These are phyloP conservation scores for Maniola jurtina DNA, from an alignment of 1,140 invertebrate genomes.

Conservation along the genomic window DNA sequence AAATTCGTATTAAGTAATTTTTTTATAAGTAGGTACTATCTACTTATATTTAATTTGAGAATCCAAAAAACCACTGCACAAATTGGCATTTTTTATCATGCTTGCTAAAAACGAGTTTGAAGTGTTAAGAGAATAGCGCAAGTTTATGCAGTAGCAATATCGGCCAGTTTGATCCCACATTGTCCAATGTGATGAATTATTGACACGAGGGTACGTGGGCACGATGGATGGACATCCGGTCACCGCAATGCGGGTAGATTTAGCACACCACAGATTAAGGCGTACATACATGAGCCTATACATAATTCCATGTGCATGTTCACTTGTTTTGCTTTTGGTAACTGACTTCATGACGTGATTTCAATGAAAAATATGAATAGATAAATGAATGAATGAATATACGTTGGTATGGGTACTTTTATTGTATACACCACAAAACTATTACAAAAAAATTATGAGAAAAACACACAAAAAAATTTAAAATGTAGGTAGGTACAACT, in stretches of 20 bases:
- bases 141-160: conserved; percentile 11
- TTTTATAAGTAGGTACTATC: too few relatives aligned
- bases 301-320: neutral
- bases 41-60: too few relatives aligned
- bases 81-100: too few relatives aligned
- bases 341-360: neutral
- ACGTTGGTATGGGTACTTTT: too few relatives aligned
- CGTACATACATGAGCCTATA: conserved; percentile 21
- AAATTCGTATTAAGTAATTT: too few relatives aligned
- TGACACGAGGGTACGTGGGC: conserved; percentile 17
- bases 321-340: neutral
- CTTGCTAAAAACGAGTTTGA: neutral
- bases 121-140: neutral
- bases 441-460: too few relatives aligned
- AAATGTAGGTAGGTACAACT: too few relatives aligned
- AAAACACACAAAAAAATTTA: too few relatives aligned
- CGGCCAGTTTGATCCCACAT: conserved; percentile 18
- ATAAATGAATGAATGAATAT: too few relatives aligned
- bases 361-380: too few relatives aligned
- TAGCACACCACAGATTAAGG: conserved; percentile 20
- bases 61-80: too few relatives aligned
- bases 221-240: conserved; percentile 22
- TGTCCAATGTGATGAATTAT: conserved; percentile 17
- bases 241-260: conserved; percentile 31
- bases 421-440: too few relatives aligned